Evolutionary conservation across 2,797 vertebrate genomes (phyloP).

Genomic region (Tympanoctomys barrerae): DNA sequence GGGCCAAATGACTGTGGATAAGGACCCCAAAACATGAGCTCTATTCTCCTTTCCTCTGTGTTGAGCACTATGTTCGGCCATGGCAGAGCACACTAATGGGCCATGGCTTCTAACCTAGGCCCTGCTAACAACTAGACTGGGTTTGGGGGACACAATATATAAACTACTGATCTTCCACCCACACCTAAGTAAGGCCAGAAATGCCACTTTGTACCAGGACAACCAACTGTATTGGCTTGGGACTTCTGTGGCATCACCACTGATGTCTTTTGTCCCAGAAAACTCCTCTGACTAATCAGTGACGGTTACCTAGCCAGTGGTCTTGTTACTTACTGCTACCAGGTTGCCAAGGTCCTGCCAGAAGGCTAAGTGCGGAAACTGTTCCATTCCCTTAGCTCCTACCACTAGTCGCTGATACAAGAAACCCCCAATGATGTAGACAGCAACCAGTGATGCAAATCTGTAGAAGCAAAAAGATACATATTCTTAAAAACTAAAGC

Average conservation of each 20-base stretch:
- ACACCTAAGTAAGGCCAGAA: background rate
- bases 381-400: constrained; percentile 98
- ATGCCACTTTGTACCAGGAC: background rate
- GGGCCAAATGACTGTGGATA: background rate
- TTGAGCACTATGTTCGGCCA: background rate
- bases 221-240: background rate
- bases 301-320: background rate
- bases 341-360: constrained; percentile 98
- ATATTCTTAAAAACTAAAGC: background rate
- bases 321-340: constrained; percentile 93
- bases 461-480: constrained; percentile 84
- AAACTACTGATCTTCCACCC: background rate
- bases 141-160: background rate
- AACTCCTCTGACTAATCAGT: background rate
- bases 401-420: constrained; percentile 97
- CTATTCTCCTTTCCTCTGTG: background rate
- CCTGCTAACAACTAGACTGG: background rate
- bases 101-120: background rate
- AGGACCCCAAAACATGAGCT: background rate
- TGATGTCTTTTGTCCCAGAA: background rate
- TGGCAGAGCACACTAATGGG: background rate
- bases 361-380: constrained; percentile 96
- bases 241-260: background rate
- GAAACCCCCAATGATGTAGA: constrained; percentile 96
- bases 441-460: constrained; percentile 90